Evolutionary conservation across 2,888 invertebrate genomes (phyloP), one percentile per base, ranked within the genome.

Genomic region (Muscina levida): DNA sequence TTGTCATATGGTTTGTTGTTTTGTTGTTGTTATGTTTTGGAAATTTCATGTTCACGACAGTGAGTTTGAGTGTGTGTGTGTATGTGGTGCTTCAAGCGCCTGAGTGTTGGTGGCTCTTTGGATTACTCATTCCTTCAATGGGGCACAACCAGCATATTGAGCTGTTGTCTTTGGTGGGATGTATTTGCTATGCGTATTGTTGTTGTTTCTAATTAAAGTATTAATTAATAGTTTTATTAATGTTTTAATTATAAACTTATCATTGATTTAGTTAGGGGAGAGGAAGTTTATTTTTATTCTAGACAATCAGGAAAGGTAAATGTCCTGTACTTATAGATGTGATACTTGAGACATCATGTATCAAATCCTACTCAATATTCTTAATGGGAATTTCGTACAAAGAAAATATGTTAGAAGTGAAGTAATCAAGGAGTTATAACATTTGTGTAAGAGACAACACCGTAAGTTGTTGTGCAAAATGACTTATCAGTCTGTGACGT

Each of bases 221-320:
- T 72, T 70, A 77, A 72, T 77, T 77, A 67, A 67, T 72, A 51
- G 72, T 44, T 72, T 53, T 26, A 51, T 39, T 57, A 42, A 17
- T 62, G 22, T 66, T 46, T 46, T 59, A 0, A 39, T 59, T 39
- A 8, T 3, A 31, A 31, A 8, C 8, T 31, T n/a, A n/a, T n/a
- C n/a, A 3, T 31, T 31, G 31, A 31, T 8, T 5, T 8, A 31
- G 31, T 8, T 3, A 31, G 31, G 31, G 31, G 31, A 31, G 31
- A 31, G 31, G 31, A 8, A 31, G n/a, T n/a, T n/a, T 31, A 31
- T 31, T 31, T 8, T 8, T 48, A 15, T 51, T 42, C 17, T 39
- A 15, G 19, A 39, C n/a, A n/a, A n/a, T n/a, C n/a, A n/a, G n/a
- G n/a, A n/a, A n/a, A 22, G 59, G 59, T 39, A 15, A 17, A 39